Percentiles rank a stretch among this genome's conserved stretches.
phyloP scores from a whole-genome alignment of 2,888 invertebrate genomes.

The Acrobasis repandana region DNA sequence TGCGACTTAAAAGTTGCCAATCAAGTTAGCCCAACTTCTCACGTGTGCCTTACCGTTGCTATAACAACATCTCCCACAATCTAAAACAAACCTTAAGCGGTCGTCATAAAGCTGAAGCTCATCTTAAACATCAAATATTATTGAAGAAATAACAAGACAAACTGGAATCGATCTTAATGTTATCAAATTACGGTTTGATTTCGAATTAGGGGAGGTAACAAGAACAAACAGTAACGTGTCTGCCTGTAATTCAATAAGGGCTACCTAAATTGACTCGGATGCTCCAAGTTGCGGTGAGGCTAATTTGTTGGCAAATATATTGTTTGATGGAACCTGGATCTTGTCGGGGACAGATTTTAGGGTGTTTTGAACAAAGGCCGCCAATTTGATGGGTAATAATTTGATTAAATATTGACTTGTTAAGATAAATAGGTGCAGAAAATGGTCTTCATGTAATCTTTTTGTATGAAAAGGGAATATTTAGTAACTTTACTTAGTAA shows the following conservation, averaged over 20 bases:
- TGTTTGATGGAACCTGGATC: conserved; percentile 51
- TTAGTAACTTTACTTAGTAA: no score
- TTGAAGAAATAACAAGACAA: conserved; percentile 28
- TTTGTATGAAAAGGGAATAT: no score
- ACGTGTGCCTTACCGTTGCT: conserved; percentile 15
- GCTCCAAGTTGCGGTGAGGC: conserved; percentile 66
- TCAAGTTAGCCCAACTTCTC: neutral
- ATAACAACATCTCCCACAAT: neutral
- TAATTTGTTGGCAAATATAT: conserved; percentile 77
- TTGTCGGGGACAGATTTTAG: conserved; percentile 31
- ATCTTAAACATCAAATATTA: neutral
- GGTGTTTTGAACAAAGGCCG: conserved; percentile 5
- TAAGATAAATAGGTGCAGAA: no score
- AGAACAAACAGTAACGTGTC: conserved; percentile 62
- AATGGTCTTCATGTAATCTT: no score
- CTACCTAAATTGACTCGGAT: conserved; percentile 78
- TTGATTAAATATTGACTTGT: neutral
- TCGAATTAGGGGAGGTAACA: conserved; percentile 25
- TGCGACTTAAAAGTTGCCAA: neutral
- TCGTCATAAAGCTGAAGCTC: neutral
- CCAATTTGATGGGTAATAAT: conserved; percentile 5
- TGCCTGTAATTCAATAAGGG: conserved; percentile 78
- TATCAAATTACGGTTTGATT: conserved; percentile 31
- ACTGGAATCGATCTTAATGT: conserved; percentile 33
- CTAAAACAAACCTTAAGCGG: neutral